phyloP scores from a whole-genome alignment of 2,888 invertebrate genomes.

The Sarcophaga carnaria region DNA sequence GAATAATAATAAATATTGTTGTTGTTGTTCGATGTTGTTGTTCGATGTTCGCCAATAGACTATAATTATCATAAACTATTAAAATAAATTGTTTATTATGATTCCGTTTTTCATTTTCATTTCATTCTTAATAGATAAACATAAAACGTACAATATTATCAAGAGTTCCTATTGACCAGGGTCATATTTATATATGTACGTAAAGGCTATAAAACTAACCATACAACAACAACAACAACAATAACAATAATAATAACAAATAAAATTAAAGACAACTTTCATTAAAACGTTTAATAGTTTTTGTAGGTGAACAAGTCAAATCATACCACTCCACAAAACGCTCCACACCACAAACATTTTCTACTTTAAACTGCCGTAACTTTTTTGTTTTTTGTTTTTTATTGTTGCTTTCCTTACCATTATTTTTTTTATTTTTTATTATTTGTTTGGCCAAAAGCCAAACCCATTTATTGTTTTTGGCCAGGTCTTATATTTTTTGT shows the following conservation, averaged over 20 bases:
- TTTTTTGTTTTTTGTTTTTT: no score
- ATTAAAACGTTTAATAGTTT: constrained; percentile 49
- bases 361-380: no score
- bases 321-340: constrained; percentile 31
- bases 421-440: constrained; percentile 7
- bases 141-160: no score
- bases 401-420: no score
- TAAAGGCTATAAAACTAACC: constrained; percentile 11
- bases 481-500: not conserved
- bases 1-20: constrained; percentile 8
- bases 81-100: constrained; percentile 24
- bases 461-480: constrained; percentile 61
- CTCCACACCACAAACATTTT: no score
- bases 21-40: no score
- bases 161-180: constrained; percentile 62
- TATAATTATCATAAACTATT: constrained; percentile 26
- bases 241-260: no score
- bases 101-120: not conserved
- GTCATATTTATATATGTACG: constrained; percentile 34
- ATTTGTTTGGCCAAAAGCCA: constrained; percentile 52
- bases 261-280: constrained; percentile 63
- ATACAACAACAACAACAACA: not conserved
- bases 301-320: constrained; percentile 59
- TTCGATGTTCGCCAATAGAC: not conserved
- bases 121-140: no score